Evolutionary conservation across 2,113 vertebrate species (phyloP), one percentile per base, ranked within the genome.

Genomic region (Aspidoscelis tigris): DNA sequence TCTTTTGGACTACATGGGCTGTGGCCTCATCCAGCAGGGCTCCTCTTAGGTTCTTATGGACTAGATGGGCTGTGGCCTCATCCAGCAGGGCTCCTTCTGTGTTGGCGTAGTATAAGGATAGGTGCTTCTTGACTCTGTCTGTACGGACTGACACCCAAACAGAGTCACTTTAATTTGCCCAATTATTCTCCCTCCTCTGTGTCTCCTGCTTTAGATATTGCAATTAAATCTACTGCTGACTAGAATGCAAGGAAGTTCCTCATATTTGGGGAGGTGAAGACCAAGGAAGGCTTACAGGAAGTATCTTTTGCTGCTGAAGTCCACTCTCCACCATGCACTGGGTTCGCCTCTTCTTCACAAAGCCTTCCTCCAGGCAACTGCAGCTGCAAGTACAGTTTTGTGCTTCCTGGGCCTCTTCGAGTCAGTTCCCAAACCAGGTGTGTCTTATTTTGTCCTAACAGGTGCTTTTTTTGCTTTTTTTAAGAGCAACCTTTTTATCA

Each of bases 371-470:
- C 2, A 41, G n/a, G 3, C 68, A 7, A 9, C 58, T 61, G 18
- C 58, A 43, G 7, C 47, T 55, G 18, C 2, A 10, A 41, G 26
- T 41, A 26, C 41, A 2, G 61, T 4, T 9, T 5, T 24, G 24
- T 7, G 18, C 33, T 12, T 50, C 68, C 18, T 33, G 70, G 14
- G 50, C 47, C 7, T 69, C 79, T 39, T 82, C 70, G 3, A 73
- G 53, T n/a, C 43, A 53, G 1, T 4, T 75, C 4, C 4, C 22
- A 12, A 70, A 55, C 44, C 76, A 83, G 86, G 86, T 92, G 21
- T 85, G 61, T 21, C 66, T n/a, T 8, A 26, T 78, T 84, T 33
- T 33, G 33, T 33, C 33, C 33, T 33, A 33, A 33, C 33, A 33
- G 33, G 33, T 33, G 33, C 33, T 33, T 33, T 33, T 33, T 68